phyloP scores from a whole-genome alignment of 1,140 invertebrate genomes.

The Dendrolimus punctatus region DNA sequence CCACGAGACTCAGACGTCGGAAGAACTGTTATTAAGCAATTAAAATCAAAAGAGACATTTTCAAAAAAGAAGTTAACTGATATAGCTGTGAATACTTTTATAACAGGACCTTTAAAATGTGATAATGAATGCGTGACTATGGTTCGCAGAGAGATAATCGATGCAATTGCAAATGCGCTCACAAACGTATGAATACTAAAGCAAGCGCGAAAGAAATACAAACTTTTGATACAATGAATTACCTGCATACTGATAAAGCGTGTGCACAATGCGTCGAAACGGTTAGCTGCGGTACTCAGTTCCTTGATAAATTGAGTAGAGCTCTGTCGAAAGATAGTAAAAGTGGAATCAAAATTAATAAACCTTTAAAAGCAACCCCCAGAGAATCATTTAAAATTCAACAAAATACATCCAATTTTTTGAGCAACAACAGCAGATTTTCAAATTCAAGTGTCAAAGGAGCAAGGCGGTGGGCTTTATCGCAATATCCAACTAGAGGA shows the following conservation, averaged over 20 bases:
- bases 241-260: conserved; percentile 30
- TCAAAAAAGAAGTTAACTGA: conserved; percentile 27
- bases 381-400: no score
- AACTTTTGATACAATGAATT: conserved; percentile 21
- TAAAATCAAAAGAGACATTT: conserved; percentile 27
- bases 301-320: conserved; percentile 17
- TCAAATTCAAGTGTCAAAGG: background rate
- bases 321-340: background rate
- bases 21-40: conserved; percentile 20
- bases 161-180: conserved; percentile 26
- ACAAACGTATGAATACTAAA: conserved; percentile 17
- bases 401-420: no score
- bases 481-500: conserved; percentile 31
- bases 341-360: no score
- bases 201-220: conserved; percentile 30
- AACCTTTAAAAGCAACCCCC: no score
- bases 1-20: conserved; percentile 11
- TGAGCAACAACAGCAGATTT: background rate
- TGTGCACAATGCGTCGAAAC: conserved; percentile 33
- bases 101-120: conserved; percentile 29
- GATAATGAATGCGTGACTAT: conserved; percentile 37
- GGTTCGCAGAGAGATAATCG: conserved; percentile 26
- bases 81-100: conserved; percentile 30
- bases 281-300: conserved; percentile 32
- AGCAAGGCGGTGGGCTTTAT: conserved; percentile 38